Evolutionary conservation across 2,797 vertebrate species (phyloP), one percentile per base, ranked within the genome.

Genomic region (Enteromius thamalakanensis): DNA sequence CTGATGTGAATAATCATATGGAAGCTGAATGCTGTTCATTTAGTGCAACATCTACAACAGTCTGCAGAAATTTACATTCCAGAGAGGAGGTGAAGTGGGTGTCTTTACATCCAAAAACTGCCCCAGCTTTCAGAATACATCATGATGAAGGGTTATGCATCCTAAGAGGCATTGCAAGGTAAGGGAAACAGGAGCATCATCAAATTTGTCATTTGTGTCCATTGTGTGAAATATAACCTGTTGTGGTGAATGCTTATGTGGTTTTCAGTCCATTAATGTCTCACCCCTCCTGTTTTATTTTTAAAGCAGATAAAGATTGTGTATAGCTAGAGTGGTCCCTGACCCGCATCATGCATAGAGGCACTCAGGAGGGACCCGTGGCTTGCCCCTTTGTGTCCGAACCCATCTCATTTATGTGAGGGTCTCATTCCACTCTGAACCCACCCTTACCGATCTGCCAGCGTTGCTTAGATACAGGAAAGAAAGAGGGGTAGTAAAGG

Each of bases 401-500:
- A 49, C 65, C 78, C 60, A 75, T 86, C 82, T 86, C 79, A 86
- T 80, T 89, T 74, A 80, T 84, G 82, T 84, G 83, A 86, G 87
- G 86, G 72, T 86, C 85, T 87, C 72, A 69, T 86, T 82, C 55
- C 85, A 49, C 67, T 47, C 83, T 70, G 76, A 84, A 83, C 76
- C 88, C 82, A 86, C 85, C 83, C 85, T 79, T 78, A 83, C 86
- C 55, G 80, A 80, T 86, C 87, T 82, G 75, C 83, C 83, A 74
- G 85, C 87, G 90, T 91, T 91, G 90, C 90, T 91, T 87, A 87
- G 89, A 89, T 87, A 91, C 90, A 84, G 86, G 65, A 69, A 77
- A 77, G 86, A 84, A 64, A 76, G 75, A 84, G 78, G 79, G 84
- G 79, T 80, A 58, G 81, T 84, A 83, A 64, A 83, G 60, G 64